phyloP scores from a whole-genome alignment of 2,888 invertebrate species.

The Agriopis aurantiaria region DNA sequence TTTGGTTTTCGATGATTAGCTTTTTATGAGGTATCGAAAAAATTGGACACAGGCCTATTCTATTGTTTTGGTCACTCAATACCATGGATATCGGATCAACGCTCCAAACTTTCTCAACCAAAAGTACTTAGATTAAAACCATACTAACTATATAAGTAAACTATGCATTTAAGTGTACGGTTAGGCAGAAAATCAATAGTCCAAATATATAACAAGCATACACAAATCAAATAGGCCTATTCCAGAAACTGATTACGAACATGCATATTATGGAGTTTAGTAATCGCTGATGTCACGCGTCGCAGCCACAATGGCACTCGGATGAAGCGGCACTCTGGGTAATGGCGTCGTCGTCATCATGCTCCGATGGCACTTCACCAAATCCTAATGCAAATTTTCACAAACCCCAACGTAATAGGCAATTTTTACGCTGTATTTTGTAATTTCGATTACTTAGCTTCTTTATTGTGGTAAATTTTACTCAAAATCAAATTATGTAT shows the following conservation, averaged over 20 bases:
- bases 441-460: neutral
- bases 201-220: too few relatives aligned
- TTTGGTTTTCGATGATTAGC: too few relatives aligned
- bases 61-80: too few relatives aligned
- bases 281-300: slow-evolving; percentile 64
- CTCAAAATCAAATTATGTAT: too few relatives aligned
- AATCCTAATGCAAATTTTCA: slow-evolving; percentile 8
- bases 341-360: slow-evolving; percentile 13
- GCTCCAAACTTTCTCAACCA: too few relatives aligned
- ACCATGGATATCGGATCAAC: too few relatives aligned
- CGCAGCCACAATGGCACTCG: slow-evolving; percentile 51
- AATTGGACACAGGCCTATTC: too few relatives aligned
- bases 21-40: too few relatives aligned
- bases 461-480: neutral
- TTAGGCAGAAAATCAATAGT: too few relatives aligned
- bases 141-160: too few relatives aligned
- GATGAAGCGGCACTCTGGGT: slow-evolving; percentile 52
- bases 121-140: too few relatives aligned
- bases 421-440: neutral
- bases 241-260: slow-evolving; percentile 15
- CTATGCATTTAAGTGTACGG: too few relatives aligned
- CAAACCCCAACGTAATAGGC: slow-evolving; percentile 9
- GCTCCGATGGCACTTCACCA: slow-evolving; percentile 4
- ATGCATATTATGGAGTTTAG: slow-evolving; percentile 54
- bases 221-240: neutral